Conservation (phyloP, 1,140 invertebrate species). For the Portunus trituberculatus region DNA sequence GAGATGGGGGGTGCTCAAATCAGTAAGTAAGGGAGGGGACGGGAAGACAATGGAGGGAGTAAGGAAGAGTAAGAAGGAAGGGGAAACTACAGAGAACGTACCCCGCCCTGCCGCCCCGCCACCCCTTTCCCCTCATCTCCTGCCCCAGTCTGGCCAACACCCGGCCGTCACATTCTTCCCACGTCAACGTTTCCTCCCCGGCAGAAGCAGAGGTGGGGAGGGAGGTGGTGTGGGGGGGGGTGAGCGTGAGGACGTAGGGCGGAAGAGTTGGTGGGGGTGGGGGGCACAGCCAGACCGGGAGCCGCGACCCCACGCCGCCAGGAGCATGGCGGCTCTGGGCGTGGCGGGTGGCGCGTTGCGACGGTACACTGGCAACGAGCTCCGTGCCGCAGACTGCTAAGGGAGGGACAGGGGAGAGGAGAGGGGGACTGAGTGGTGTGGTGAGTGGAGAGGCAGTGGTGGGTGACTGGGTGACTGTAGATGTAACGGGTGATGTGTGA, state of each 20-base stretch:
- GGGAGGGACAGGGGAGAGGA: not conserved
- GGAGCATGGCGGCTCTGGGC: not conserved
- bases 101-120: not conserved
- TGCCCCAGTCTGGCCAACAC: not conserved
- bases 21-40: too few relatives aligned
- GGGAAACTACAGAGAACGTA: not conserved
- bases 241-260: not conserved
- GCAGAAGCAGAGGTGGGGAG: not conserved
- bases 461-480: too few relatives aligned
- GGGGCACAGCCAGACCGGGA: not conserved
- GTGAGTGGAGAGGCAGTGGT: not conserved
- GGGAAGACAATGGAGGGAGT: not conserved
- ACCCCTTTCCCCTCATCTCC: not conserved
- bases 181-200: not conserved
- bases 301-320: constrained; percentile 2
- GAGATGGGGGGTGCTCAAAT: not conserved
- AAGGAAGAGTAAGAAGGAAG: not conserved
- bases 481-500: not conserved
- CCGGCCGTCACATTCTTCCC: not conserved
- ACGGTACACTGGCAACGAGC: not conserved
- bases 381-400: not conserved
- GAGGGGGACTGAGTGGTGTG: not conserved
- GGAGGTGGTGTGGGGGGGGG: not conserved
- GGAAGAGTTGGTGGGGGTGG: not conserved
- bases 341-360: constrained; percentile 15